Conservation (phyloP, 2,113 vertebrate species). For the Sturnira hondurensis region DNA sequence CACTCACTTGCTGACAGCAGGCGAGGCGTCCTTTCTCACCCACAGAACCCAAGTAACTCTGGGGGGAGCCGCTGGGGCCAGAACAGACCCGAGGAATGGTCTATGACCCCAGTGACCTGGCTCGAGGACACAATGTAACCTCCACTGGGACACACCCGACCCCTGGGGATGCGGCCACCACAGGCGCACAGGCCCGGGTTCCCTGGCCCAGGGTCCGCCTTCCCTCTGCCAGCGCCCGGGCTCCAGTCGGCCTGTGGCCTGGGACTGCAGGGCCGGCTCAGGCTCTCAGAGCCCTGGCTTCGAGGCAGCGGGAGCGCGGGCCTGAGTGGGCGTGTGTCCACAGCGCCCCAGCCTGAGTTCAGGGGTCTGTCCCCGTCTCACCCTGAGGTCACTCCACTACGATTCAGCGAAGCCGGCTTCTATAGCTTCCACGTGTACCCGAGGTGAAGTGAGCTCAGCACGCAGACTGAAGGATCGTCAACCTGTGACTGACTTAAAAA, state of each 20-base stretch:
- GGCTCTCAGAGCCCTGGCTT: accelerated
- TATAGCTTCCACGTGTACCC: background rate
- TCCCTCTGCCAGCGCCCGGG: accelerated
- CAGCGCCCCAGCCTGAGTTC: accelerated
- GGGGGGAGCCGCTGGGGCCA: background rate
- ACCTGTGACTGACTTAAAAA: background rate
- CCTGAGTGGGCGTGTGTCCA: accelerated
- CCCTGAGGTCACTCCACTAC: background rate
- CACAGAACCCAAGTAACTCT: too few relatives aligned
- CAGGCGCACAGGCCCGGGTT: too few relatives aligned
- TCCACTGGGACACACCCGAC: background rate
- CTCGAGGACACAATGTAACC: background rate
- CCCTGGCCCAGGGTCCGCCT: accelerated
- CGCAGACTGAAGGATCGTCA: background rate
- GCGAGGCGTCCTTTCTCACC: accelerated
- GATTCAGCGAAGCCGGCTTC: background rate
- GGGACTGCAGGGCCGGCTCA: too few relatives aligned
- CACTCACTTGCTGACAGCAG: too few relatives aligned
- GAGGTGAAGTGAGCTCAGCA: background rate
- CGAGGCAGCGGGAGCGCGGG: accelerated
- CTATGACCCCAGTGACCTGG: accelerated
- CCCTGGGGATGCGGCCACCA: background rate
- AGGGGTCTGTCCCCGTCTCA: too few relatives aligned
- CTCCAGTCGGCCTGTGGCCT: accelerated
- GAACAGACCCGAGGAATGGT: background rate